A percentile compares a stretch with the other conserved stretches of the same genome.
These are phyloP conservation scores for Batillaria attramentaria DNA, from an alignment of 1,140 invertebrate species.

Conservation along the genomic window DNA sequence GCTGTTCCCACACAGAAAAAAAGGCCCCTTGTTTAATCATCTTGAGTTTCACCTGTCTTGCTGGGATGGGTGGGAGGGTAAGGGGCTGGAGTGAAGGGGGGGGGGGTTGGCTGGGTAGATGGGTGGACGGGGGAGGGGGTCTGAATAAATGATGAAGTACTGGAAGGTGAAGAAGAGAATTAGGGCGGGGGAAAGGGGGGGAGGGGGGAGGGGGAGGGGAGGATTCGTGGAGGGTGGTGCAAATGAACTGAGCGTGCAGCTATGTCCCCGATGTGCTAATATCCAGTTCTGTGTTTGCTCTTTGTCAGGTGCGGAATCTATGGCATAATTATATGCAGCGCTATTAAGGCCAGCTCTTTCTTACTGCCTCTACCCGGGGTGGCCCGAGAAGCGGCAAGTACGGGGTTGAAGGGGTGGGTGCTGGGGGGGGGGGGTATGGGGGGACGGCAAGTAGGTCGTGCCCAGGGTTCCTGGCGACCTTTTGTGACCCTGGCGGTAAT, in stretches of 20 bases:
- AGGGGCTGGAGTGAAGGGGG: background rate
- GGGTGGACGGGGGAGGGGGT: background rate
- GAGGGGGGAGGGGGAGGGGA: background rate
- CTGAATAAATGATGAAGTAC: background rate
- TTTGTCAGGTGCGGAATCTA: background rate
- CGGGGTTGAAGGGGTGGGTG: too few species aligned
- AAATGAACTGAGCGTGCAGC: too few species aligned
- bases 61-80: background rate
- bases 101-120: background rate
- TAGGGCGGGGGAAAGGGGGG: background rate
- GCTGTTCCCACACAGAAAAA: background rate
- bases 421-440: too few species aligned
- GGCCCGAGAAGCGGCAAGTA: too few species aligned
- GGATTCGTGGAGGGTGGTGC: too few species aligned
- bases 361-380: background rate
- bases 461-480: slow-evolving; percentile 9
- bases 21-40: slow-evolving; percentile 27
- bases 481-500: slow-evolving; percentile 24
- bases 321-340: slow-evolving; percentile 22
- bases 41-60: slow-evolving; percentile 28
- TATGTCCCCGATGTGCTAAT: too few species aligned
- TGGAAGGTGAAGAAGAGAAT: background rate
- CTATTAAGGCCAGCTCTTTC: slow-evolving; percentile 13
- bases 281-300: background rate
- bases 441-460: slow-evolving; percentile 27